Conservation (phyloP, 2,888 invertebrate genomes). For the Drosophila hamatofila region DNA sequence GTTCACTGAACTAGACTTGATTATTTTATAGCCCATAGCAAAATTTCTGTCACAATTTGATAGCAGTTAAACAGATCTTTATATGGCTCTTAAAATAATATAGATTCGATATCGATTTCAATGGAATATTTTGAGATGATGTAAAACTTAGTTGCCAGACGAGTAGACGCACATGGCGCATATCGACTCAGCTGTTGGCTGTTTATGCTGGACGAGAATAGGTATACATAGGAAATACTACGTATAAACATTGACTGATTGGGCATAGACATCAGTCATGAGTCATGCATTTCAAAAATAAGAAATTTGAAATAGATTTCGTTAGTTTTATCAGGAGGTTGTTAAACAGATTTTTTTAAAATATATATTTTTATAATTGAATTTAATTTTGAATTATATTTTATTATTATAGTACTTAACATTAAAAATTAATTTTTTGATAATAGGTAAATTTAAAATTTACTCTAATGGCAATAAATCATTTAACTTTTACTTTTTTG, state of each 20-base stretch:
- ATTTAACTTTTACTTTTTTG: too few relatives aligned
- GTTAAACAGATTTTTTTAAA: neutral
- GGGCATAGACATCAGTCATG: neutral
- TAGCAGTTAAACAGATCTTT: neutral
- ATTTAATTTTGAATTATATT: neutral
- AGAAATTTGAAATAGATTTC: neutral
- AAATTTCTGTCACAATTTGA: neutral
- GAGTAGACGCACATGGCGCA: neutral
- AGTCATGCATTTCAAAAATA: neutral
- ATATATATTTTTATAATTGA: too few relatives aligned
- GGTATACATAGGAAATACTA: neutral
- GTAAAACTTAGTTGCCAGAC: neutral
- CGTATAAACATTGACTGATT: neutral
- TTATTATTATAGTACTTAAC: too few relatives aligned
- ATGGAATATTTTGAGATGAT: neutral
- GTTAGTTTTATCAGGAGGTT: neutral
- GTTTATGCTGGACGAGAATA: conserved; percentile 4
- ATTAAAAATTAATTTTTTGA: too few relatives aligned
- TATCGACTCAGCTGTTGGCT: neutral
- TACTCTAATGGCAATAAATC: too few relatives aligned
- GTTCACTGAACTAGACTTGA: conserved; percentile 1
- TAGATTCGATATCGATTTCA: neutral
- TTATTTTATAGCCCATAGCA: neutral
- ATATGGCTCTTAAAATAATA: neutral
- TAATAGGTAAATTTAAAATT: too few relatives aligned